phyloP scores from a whole-genome alignment of 1,140 invertebrate species.

The Drosophila trapezifrons region DNA sequence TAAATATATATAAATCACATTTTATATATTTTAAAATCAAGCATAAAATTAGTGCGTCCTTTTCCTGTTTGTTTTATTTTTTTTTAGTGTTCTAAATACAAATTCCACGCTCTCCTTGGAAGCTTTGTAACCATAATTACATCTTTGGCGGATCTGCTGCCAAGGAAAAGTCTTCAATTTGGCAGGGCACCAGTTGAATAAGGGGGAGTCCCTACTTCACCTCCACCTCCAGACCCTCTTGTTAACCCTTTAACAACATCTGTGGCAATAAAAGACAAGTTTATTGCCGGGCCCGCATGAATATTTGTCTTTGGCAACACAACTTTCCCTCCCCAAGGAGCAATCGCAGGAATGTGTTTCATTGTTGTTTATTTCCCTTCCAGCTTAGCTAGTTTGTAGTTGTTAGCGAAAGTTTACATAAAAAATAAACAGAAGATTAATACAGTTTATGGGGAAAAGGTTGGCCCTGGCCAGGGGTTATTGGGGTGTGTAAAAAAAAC shows the following conservation, averaged over 20 bases:
- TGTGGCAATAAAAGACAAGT: slow-evolving; percentile 38
- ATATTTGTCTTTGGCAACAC: slow-evolving; percentile 35
- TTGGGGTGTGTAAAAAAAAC: not conserved
- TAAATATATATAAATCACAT: no score
- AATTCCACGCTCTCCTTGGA: not conserved
- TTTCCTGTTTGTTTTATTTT: no score
- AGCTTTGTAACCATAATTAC: slow-evolving; percentile 5
- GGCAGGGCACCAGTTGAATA: slow-evolving; percentile 11
- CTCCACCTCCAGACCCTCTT: not conserved
- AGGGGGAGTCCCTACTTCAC: not conserved
- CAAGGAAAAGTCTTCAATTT: slow-evolving; percentile 4
- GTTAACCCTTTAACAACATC: slow-evolving; percentile 41
- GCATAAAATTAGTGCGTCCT: no score
- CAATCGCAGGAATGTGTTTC: slow-evolving; percentile 46
- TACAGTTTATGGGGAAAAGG: slow-evolving; percentile 11
- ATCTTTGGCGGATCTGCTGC: not conserved
- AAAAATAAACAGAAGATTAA: slow-evolving; percentile 27
- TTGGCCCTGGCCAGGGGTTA: not conserved
- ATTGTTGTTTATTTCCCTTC: slow-evolving; percentile 42
- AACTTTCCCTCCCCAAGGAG: slow-evolving; percentile 35
- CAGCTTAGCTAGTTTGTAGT: slow-evolving; percentile 43
- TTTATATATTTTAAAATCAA: no score
- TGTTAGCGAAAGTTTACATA: slow-evolving; percentile 10
- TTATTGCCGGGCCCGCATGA: slow-evolving; percentile 35
- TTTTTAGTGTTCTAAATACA: no score